These are phyloP conservation scores for Drosophila pseudoobscura DNA, from an alignment of 1,140 invertebrate species.

Conservation along the genomic window DNA sequence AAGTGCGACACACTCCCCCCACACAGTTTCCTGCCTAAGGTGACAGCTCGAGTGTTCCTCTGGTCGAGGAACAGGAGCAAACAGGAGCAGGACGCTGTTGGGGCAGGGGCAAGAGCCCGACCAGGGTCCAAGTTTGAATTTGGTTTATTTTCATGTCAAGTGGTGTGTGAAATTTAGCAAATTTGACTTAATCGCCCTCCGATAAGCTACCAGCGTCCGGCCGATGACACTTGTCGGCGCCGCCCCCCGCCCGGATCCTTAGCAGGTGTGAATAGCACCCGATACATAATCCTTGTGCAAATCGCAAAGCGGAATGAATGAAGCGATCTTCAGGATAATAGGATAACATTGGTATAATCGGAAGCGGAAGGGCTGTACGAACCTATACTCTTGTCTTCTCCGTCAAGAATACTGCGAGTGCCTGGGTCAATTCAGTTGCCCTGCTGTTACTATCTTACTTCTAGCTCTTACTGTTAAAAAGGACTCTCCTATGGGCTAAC, in stretches of 20 bases:
- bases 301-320: constrained; percentile 23
- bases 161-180: constrained; percentile 82
- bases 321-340: constrained; percentile 1
- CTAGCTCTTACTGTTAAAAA: too few species aligned
- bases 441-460: too few species aligned
- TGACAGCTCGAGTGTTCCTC: constrained; percentile 16
- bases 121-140: constrained; percentile 41
- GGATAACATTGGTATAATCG: too few species aligned
- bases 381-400: too few species aligned
- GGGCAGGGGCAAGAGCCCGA: constrained; percentile 8
- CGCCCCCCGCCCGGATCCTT: constrained; percentile 49
- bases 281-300: constrained; percentile 23
- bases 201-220: constrained; percentile 48
- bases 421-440: too few species aligned
- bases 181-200: constrained; percentile 66
- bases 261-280: constrained; percentile 50
- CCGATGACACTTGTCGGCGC: constrained; percentile 23
- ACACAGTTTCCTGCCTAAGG: neutral
- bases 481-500: too few species aligned
- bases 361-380: too few species aligned
- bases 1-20: constrained; percentile 62
- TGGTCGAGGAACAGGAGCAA: too few species aligned
- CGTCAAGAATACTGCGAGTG: too few species aligned
- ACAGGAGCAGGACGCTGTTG: neutral
- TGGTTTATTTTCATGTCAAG: constrained; percentile 71